Evolutionary conservation across 1,140 invertebrate genomes (phyloP).

Genomic region (Macrocentrus cingulum): DNA sequence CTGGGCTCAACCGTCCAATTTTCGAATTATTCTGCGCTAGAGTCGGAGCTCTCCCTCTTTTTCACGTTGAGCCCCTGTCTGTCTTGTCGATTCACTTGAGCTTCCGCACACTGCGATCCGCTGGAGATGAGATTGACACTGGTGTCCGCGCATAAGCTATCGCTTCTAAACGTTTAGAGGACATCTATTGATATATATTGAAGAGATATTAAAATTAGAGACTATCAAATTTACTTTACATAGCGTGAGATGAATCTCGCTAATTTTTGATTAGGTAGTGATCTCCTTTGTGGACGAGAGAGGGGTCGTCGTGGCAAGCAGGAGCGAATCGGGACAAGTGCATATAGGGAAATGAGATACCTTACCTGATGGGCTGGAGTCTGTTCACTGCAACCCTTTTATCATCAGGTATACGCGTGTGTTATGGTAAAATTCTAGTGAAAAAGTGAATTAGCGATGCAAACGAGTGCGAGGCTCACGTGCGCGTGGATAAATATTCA

Average conservation of each 20-base stretch:
- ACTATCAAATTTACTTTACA: too few species aligned
- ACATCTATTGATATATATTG: too few species aligned
- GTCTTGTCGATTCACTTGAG: neutral
- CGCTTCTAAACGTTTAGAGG: too few species aligned
- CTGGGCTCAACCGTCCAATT: conserved; percentile 29
- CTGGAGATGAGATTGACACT: too few species aligned
- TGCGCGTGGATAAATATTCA: conserved; percentile 24
- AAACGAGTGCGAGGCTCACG: conserved; percentile 10
- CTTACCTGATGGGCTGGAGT: neutral
- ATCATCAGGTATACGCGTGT: conserved; percentile 4
- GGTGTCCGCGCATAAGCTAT: too few species aligned
- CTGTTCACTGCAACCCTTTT: neutral
- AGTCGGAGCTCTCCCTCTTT: neutral
- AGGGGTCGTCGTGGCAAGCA: too few species aligned
- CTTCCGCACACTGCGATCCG: too few species aligned
- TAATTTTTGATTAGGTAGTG: conserved; percentile 7
- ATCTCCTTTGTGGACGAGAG: too few species aligned
- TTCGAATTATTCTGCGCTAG: conserved; percentile 28
- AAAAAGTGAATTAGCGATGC: conserved; percentile 27
- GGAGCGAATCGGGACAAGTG: too few species aligned
- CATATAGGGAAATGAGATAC: conserved; percentile 10
- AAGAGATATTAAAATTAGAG: too few species aligned
- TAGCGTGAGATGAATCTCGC: neutral
- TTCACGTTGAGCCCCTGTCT: neutral
- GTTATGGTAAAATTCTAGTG: conserved; percentile 12